phyloP scores from a whole-genome alignment of 2,797 vertebrate genomes.

The Apogon hyalosoma region DNA sequence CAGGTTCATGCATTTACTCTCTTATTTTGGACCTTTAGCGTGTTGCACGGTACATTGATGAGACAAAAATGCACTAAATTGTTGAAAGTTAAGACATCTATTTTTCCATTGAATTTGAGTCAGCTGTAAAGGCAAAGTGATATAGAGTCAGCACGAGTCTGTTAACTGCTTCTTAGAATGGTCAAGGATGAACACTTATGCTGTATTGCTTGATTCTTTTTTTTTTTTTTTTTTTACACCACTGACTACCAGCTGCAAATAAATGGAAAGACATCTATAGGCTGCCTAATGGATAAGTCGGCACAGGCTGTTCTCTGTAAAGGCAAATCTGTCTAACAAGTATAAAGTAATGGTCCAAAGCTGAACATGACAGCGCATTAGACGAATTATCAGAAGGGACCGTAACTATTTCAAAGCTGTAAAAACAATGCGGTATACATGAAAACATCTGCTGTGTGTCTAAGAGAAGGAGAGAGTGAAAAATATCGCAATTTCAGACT shows the following conservation, averaged over 20 bases:
- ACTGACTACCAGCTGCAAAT: slow-evolving; percentile 6
- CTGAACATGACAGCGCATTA: slow-evolving; percentile 61
- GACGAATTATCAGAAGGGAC: slow-evolving; percentile 65
- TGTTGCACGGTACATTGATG: too few relatives aligned
- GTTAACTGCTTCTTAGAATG: too few relatives aligned
- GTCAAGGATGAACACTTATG: not conserved
- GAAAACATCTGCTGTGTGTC: slow-evolving; percentile 71
- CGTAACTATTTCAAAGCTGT: slow-evolving; percentile 74
- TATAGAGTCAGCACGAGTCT: too few relatives aligned
- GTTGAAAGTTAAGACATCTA: too few relatives aligned
- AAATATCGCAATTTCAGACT: slow-evolving; percentile 60
- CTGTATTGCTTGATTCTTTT: not conserved
- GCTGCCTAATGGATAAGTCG: slow-evolving; percentile 20
- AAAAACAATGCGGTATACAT: slow-evolving; percentile 67
- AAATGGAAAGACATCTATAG: slow-evolving; percentile 2
- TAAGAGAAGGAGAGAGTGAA: slow-evolving; percentile 17
- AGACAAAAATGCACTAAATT: too few relatives aligned
- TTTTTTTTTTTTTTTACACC: not conserved
- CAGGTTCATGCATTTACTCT: too few relatives aligned
- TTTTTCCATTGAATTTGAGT: too few relatives aligned
- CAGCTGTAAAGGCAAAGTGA: too few relatives aligned
- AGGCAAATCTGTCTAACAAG: slow-evolving; percentile 54
- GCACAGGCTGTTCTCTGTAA: slow-evolving; percentile 33
- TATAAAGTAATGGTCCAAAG: slow-evolving; percentile 59
- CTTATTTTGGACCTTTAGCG: too few relatives aligned